Evolutionary conservation across 2,797 vertebrate genomes (phyloP).

Genomic region (Cirrhinus molitorella): DNA sequence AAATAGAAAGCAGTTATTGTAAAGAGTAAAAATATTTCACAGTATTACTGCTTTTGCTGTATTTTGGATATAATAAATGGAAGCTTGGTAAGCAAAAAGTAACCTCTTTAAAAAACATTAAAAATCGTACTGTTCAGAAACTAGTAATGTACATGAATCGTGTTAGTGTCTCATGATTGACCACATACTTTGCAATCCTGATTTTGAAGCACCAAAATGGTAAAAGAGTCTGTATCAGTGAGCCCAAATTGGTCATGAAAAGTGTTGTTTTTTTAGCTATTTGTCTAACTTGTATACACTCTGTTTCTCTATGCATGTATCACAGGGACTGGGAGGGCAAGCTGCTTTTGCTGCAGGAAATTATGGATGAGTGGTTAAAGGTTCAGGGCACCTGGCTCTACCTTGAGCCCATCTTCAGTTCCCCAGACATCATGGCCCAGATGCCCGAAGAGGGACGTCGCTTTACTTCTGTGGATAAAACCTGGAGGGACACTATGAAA

Average conservation of each 20-base stretch:
- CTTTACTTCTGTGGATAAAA: constrained; percentile 86
- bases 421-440: constrained; percentile 89
- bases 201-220: neutral
- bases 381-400: constrained; percentile 90
- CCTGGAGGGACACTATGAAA: constrained; percentile 87
- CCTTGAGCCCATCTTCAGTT: constrained; percentile 91
- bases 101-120: too few relatives aligned
- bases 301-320: constrained; percentile 38
- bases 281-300: neutral
- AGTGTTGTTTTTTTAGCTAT: neutral
- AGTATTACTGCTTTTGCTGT: too few relatives aligned
- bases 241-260: neutral
- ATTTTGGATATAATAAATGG: too few relatives aligned
- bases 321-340: constrained; percentile 87
- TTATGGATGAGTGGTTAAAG: constrained; percentile 91
- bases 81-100: too few relatives aligned
- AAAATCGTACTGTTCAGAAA: too few relatives aligned
- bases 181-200: constrained; percentile 6
- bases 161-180: neutral
- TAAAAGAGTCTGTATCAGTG: neutral
- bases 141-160: too few relatives aligned
- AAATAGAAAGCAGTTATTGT: too few relatives aligned
- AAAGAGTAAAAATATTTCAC: too few relatives aligned
- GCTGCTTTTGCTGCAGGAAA: constrained; percentile 87
- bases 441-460: constrained; percentile 88